Evolutionary conservation across 2,888 invertebrate species (phyloP).

Genomic region (Synanthedon vespiformis): DNA sequence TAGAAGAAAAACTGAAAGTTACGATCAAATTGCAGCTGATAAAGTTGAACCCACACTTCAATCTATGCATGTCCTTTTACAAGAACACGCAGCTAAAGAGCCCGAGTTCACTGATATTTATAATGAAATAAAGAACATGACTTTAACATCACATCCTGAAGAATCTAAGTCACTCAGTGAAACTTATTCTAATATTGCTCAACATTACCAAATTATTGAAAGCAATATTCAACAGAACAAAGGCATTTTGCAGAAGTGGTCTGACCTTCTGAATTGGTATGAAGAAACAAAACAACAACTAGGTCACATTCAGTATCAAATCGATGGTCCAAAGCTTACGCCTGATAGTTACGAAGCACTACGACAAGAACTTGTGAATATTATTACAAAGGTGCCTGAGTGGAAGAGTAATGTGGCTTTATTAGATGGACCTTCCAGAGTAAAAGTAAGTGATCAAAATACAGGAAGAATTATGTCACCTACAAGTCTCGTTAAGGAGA

Average conservation of each 20-base stretch:
- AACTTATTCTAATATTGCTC: conserved; percentile 80
- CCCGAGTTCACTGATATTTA: conserved; percentile 82
- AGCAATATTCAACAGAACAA: conserved; percentile 81
- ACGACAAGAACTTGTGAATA: conserved; percentile 76
- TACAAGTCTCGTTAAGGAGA: conserved; percentile 76
- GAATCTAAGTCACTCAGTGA: conserved; percentile 80
- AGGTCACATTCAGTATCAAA: conserved; percentile 82
- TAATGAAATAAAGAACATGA: conserved; percentile 84
- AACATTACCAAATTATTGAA: conserved; percentile 82
- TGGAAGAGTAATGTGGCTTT: conserved; percentile 79
- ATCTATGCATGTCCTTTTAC: conserved; percentile 81
- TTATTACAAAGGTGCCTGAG: conserved; percentile 74
- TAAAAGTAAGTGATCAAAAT: conserved; percentile 78
- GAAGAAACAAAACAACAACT: conserved; percentile 83
- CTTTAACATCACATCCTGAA: conserved; percentile 76
- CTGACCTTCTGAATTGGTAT: conserved; percentile 84
- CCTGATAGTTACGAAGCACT: conserved; percentile 78
- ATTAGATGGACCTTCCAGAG: conserved; percentile 76
- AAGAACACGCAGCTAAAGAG: conserved; percentile 88
- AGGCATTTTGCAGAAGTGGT: conserved; percentile 82
- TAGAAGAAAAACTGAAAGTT: conserved; percentile 77
- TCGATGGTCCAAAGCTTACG: conserved; percentile 79
- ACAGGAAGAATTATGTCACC: conserved; percentile 80
- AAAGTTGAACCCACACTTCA: conserved; percentile 84
- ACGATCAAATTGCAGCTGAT: conserved; percentile 84